These are phyloP conservation scores for Lutjanus campechanus DNA, from an alignment of 2,797 vertebrate species.

Conservation along the genomic window DNA sequence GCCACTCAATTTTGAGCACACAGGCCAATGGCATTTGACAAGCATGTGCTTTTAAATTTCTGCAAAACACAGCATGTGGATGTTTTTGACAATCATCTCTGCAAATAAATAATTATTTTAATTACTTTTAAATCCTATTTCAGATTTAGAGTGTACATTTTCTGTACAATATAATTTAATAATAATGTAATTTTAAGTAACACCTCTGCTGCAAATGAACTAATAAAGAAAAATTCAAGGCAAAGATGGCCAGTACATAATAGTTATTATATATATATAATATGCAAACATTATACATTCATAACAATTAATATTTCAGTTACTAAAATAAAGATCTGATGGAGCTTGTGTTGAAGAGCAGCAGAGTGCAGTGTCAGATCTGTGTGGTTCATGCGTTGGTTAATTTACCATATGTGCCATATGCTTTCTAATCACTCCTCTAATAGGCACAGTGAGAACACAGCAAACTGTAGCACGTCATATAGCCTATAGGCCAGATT, in stretches of 20 bases:
- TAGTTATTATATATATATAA: background rate
- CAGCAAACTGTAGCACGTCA: constrained; percentile 33
- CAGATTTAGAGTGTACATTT: too few relatives aligned
- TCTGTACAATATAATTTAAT: too few relatives aligned
- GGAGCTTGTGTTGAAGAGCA: background rate
- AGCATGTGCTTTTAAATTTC: too few relatives aligned
- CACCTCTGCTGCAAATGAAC: background rate
- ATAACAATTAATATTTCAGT: background rate
- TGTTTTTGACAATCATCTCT: too few relatives aligned
- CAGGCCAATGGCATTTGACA: too few relatives aligned
- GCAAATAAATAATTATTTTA: too few relatives aligned
- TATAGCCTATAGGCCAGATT: constrained; percentile 38
- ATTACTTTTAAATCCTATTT: too few relatives aligned
- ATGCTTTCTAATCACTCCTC: constrained; percentile 40
- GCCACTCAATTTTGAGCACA: too few relatives aligned
- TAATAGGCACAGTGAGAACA: constrained; percentile 36
- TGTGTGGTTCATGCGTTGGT: constrained; percentile 25
- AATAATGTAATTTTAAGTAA: too few relatives aligned
- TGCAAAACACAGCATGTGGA: too few relatives aligned
- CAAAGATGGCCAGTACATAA: background rate
- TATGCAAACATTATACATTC: background rate
- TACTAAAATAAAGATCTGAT: background rate
- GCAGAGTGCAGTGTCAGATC: constrained; percentile 2
- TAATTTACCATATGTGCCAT: constrained; percentile 19
- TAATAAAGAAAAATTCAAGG: background rate